Evolutionary conservation across 2,797 vertebrate genomes (phyloP), one percentile per base, ranked within the genome.

Genomic region (Cyprinodon diabolis): DNA sequence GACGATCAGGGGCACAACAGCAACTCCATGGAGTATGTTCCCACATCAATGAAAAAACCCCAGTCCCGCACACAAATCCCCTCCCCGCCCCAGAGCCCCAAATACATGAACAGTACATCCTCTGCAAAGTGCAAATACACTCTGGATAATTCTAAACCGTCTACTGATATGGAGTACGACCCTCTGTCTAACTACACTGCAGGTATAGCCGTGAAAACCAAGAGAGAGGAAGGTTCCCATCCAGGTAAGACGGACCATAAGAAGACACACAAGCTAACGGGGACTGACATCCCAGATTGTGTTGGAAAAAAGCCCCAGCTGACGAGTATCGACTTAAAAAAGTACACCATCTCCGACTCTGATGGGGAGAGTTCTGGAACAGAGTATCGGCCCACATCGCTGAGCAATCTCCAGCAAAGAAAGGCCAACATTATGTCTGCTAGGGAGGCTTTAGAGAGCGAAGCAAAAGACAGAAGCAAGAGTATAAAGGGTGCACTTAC

Each of bases 81-180:
- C 3, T 90, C 90, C 70, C 80, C 90, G 68, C 91, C 91, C 17
- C 74, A 75, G 4, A 94, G 87, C 67, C 92, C 89, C 1, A 92
- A 92, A 21, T 87, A 86, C 74, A 89, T 81, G 2, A 90, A 69
- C 56, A 88, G 82, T 55, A 63, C 84, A 14, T 78, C 88, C 6
- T 90, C 88, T 49, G 87, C 91, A 1, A 96, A 95, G 73, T 88
- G 91, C 77, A 99, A 99, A 85, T 99, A 99, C 0, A 97, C 96
- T 1, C 81, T 99, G 8, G 98, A 99, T 81, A 95, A 95, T 81
- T 96, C 95, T 0, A 97, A 89, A 84, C 98, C 98, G 0, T 93
- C 95, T 17, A 98, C 97, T 0, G 97, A 99, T 83, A 92, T 99
- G 93, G 98, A 99, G 71, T 99, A 99, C 0, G 98, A 99, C 76